Evolutionary conservation across 1,140 invertebrate genomes (phyloP).

Genomic region (Oppia nitens): DNA sequence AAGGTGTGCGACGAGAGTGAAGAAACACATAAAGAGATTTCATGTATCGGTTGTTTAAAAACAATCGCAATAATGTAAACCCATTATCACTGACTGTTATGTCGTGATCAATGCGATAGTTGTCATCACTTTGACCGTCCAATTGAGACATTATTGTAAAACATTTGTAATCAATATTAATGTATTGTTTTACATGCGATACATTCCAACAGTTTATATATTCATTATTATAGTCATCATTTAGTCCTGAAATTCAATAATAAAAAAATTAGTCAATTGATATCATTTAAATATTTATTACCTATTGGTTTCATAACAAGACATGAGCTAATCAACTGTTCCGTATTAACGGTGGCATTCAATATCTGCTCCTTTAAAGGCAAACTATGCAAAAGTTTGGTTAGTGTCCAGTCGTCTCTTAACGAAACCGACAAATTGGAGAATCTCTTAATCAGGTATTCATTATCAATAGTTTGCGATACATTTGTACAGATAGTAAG

Average conservation of each 20-base stretch:
- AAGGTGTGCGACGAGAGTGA: conserved; percentile 4
- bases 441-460: background rate
- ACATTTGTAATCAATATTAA: conserved; percentile 6
- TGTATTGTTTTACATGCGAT: conserved; percentile 1
- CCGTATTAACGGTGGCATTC: background rate
- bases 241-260: no score
- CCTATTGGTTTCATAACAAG: conserved; percentile 6
- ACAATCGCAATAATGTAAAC: conserved; percentile 5
- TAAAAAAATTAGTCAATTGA: no score
- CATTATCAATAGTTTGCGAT: background rate
- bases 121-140: background rate
- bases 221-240: background rate
- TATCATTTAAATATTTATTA: no score
- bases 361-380: conserved; percentile 6
- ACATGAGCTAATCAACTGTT: background rate
- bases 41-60: background rate
- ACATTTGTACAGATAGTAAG: conserved; percentile 2
- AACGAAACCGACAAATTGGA: background rate
- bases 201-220: conserved; percentile 3
- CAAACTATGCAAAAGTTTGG: background rate
- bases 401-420: background rate
- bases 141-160: conserved; percentile 6
- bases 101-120: conserved; percentile 10
- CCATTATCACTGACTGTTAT: conserved; percentile 6
- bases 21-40: background rate